These are phyloP conservation scores for Penaeus vannamei DNA, from an alignment of 1,140 invertebrate species.

Conservation along the genomic window DNA sequence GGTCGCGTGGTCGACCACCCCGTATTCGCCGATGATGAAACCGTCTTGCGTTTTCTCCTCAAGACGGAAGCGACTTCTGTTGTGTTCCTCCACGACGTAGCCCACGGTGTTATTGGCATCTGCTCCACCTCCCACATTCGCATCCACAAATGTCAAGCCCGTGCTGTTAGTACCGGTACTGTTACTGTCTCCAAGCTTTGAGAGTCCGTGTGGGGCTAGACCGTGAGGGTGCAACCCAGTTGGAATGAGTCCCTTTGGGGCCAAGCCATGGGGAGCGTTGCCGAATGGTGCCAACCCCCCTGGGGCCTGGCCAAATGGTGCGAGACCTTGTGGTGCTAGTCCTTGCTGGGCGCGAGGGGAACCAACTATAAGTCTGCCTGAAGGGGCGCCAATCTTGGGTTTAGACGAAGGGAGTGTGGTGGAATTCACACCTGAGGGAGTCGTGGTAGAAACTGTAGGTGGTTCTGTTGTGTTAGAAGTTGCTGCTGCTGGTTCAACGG, in stretches of 20 bases:
- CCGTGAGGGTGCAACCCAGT: slow-evolving; percentile 44
- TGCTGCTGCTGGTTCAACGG: background rate
- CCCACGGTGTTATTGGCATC: slow-evolving; percentile 56
- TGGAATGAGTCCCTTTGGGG: slow-evolving; percentile 42
- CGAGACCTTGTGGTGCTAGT: slow-evolving; percentile 31
- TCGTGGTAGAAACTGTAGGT: background rate
- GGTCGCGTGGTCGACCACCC: slow-evolving; percentile 53
- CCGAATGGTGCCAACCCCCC: slow-evolving; percentile 48
- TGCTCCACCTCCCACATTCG: slow-evolving; percentile 40
- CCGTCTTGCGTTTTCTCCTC: slow-evolving; percentile 56
- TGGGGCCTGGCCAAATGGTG: slow-evolving; percentile 51
- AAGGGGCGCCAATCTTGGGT: background rate
- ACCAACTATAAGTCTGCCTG: background rate
- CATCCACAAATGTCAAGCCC: slow-evolving; percentile 45
- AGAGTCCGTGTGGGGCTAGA: slow-evolving; percentile 42
- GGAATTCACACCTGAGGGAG: too few species aligned
- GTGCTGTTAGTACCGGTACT: background rate
- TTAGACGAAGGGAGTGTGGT: background rate
- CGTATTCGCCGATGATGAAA: slow-evolving; percentile 55
- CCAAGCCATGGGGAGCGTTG: slow-evolving; percentile 30
- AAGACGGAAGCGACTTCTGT: slow-evolving; percentile 49
- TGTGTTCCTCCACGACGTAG: slow-evolving; percentile 52
- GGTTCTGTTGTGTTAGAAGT: background rate
- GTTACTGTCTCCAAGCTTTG: too few species aligned
- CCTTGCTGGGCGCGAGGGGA: slow-evolving; percentile 32